Evolutionary conservation across 2,888 invertebrate genomes (phyloP), one percentile per base, ranked within the genome.

Genomic region (Oegoconia quadripuncta): DNA sequence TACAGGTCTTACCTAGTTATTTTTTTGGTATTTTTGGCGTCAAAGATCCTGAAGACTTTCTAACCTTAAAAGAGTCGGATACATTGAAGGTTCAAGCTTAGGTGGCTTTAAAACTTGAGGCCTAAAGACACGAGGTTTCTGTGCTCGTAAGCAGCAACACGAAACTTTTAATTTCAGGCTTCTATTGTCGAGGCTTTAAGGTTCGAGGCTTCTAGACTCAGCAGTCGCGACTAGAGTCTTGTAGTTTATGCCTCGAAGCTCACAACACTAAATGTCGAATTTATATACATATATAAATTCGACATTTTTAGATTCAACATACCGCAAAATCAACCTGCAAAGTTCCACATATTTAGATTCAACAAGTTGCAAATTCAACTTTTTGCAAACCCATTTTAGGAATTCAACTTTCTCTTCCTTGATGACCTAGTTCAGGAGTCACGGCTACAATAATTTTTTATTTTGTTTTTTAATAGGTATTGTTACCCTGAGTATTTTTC

Each of bases 181-280:
- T 25, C n/a, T n/a, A n/a, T n/a, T n/a, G n/a, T n/a, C n/a, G n/a
- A n/a, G n/a, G n/a, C n/a, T n/a, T n/a, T 25, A 23, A 30, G 30
- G 30, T 30, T 30, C 30, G 15, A 30, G 30, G 30, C 30, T 30
- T 30, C 30, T 16, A 30, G 30, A 30, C 30, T 30, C 27, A 26
- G n/a, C 2, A 31, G 18, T 31, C 18, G 18, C 31, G 31, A 31
- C 18, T 31, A 16, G 18, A 31, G 31, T 18, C 18, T 31, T 31
- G 12, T 18, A 31, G 31, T 16, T 20, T 20, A 20, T 12, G 27
- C 27, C 27, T 31, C 11, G 31, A 31, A 31, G 31, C 20, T 20
- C 4, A 4, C 20, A 6, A 20, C 8, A 20, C 8, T 20, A 20
- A 8, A 20, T 6, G 20, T 6, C n/a, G n/a, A n/a, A n/a, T n/a